phyloP scores from a whole-genome alignment of 2,888 invertebrate species.

The Chydorus sphaericus region DNA sequence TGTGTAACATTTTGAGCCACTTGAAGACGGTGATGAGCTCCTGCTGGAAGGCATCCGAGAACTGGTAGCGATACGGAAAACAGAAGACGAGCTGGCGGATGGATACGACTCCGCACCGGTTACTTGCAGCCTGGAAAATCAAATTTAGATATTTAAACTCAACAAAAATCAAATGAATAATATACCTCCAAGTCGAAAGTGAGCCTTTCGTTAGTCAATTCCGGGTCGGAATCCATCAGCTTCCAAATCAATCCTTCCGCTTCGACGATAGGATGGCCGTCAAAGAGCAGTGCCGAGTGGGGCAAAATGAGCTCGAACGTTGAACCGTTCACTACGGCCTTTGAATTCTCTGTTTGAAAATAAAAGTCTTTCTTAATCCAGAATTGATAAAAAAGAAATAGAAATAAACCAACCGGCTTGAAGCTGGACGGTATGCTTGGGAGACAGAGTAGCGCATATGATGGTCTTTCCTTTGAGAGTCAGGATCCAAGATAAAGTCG shows the following conservation, averaged over 20 bases:
- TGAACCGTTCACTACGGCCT: background rate
- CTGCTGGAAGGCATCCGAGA: slow-evolving; percentile 73
- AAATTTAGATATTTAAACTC: background rate
- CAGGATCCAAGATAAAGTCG: no score
- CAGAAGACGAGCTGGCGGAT: slow-evolving; percentile 21
- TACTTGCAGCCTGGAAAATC: background rate
- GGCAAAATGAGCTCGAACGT: slow-evolving; percentile 1
- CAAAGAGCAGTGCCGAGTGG: background rate
- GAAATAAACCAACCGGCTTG: background rate
- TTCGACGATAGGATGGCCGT: slow-evolving; percentile 3
- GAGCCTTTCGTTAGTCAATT: slow-evolving; percentile 4
- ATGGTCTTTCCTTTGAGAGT: background rate
- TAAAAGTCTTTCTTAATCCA: background rate
- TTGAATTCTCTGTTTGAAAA: background rate
- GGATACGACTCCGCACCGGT: slow-evolving; percentile 42
- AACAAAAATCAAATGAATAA: background rate
- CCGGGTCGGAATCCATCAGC: background rate
- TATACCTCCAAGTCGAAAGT: slow-evolving; percentile 5
- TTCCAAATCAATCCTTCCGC: slow-evolving; percentile 7
- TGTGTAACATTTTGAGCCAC: slow-evolving; percentile 80
- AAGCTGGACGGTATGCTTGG: slow-evolving; percentile 3
- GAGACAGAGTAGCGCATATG: background rate
- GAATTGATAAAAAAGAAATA: background rate
- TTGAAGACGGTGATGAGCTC: slow-evolving; percentile 80
- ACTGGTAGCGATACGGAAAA: slow-evolving; percentile 77